A percentile compares a stretch with the other conserved stretches of the same genome.
Conservation (phyloP, 1,140 invertebrate species). For the Neodiprion virginianus region DNA sequence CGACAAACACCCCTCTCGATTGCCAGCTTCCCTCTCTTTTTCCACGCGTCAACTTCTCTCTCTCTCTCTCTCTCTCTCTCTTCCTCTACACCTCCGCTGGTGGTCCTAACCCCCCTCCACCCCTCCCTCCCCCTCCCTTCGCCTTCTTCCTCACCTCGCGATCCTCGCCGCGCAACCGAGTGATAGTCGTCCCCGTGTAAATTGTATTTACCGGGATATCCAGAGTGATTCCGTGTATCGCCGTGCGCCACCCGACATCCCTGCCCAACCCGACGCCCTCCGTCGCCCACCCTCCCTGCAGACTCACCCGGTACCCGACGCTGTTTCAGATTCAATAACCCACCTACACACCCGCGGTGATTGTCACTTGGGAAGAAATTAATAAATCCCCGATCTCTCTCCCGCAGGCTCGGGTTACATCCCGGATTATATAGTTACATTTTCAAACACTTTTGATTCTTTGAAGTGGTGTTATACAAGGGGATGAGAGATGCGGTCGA, state of each 20-base stretch:
- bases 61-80: not conserved
- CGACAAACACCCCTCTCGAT: slow-evolving; percentile 50
- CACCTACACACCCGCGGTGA: slow-evolving; percentile 22
- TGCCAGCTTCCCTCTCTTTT: not conserved
- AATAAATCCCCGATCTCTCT: slow-evolving; percentile 17
- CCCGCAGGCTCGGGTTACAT: slow-evolving; percentile 14
- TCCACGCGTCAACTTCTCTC: not conserved
- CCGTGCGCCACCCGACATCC: not conserved
- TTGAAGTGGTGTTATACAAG: too few relatives aligned
- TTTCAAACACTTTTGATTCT: too few relatives aligned
- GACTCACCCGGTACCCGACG: not conserved
- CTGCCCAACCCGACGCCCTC: not conserved
- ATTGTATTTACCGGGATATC: slow-evolving; percentile 54
- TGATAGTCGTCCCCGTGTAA: slow-evolving; percentile 51
- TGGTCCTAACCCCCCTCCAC: not conserved
- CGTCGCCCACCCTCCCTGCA: not conserved
- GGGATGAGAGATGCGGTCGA: too few relatives aligned
- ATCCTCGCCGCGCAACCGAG: slow-evolving; percentile 22
- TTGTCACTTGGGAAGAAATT: slow-evolving; percentile 37
- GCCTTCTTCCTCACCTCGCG: slow-evolving; percentile 2
- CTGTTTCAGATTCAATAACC: slow-evolving; percentile 12
- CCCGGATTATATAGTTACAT: too few relatives aligned
- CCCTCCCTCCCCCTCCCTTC: not conserved
- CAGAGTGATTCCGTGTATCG: slow-evolving; percentile 40
- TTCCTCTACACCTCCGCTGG: slow-evolving; percentile 9